Conservation (phyloP, 1,140 invertebrate species). For the Drosophila sucinea region DNA sequence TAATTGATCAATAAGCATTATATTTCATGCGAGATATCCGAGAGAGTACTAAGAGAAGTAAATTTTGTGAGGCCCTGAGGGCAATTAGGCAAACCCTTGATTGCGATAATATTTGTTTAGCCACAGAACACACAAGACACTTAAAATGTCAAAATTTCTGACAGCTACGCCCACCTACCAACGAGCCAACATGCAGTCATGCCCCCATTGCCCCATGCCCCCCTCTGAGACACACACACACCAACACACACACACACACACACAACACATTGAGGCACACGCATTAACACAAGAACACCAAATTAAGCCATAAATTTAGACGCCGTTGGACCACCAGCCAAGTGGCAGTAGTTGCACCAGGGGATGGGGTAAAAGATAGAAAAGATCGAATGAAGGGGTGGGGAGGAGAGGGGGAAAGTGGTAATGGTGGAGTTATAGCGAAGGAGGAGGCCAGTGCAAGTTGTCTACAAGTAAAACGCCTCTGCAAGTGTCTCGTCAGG, state of each 20-base stretch:
- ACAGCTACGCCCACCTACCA: slow-evolving; percentile 62
- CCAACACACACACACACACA: slow-evolving; percentile 25
- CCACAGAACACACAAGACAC: slow-evolving; percentile 60
- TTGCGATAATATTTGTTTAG: slow-evolving; percentile 67
- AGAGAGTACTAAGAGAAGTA: too few species aligned
- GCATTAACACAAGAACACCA: slow-evolving; percentile 75
- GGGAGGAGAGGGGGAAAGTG: neutral
- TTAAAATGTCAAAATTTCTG: slow-evolving; percentile 74
- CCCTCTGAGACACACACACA: slow-evolving; percentile 49
- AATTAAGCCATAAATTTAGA: slow-evolving; percentile 80
- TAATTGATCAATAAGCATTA: too few species aligned
- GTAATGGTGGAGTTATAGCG: slow-evolving; percentile 6
- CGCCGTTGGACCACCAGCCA: slow-evolving; percentile 68
- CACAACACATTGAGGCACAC: slow-evolving; percentile 40
- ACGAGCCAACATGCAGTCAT: neutral
- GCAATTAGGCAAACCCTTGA: slow-evolving; percentile 60
- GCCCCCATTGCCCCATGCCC: slow-evolving; percentile 12
- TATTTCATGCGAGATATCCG: too few species aligned
- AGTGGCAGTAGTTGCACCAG: slow-evolving; percentile 38
- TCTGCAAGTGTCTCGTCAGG: slow-evolving; percentile 55
- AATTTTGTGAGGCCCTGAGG: slow-evolving; percentile 17
- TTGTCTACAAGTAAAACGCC: slow-evolving; percentile 57
- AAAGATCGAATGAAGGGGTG: neutral
- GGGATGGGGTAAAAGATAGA: neutral
- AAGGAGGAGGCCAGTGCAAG: slow-evolving; percentile 55